Conservation (phyloP, 2,797 vertebrate species). For the Staurois parvus region DNA sequence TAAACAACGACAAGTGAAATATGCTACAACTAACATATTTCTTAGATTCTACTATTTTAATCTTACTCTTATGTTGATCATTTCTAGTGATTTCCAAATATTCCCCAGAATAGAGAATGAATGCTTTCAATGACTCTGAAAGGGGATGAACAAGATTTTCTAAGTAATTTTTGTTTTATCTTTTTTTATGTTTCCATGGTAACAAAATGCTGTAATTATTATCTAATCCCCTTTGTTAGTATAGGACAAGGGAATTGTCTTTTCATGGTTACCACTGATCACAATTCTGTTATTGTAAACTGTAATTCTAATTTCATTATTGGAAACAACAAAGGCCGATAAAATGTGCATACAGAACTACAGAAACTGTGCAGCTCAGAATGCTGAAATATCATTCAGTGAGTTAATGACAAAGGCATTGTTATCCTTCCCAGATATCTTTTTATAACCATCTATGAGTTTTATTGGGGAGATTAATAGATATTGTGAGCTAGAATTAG, state of each 20-base stretch:
- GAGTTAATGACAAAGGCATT: background rate
- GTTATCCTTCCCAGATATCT: background rate
- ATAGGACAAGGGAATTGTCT: conserved; percentile 14
- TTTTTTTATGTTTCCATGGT: conserved; percentile 5
- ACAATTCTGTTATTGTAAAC: background rate
- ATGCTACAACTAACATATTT: no score
- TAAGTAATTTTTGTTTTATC: background rate
- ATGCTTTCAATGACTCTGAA: background rate
- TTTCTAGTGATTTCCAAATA: background rate
- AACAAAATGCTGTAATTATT: conserved; percentile 6
- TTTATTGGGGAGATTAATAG: no score
- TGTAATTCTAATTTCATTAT: conserved; percentile 1
- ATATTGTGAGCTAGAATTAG: no score
- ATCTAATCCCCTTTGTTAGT: background rate
- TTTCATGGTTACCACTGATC: background rate
- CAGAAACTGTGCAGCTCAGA: background rate
- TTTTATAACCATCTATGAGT: background rate
- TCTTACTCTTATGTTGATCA: no score
- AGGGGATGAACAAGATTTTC: background rate
- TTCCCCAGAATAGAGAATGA: background rate
- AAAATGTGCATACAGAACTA: background rate
- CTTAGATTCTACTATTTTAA: no score
- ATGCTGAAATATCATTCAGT: background rate
- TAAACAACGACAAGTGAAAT: no score
- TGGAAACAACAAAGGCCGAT: background rate